Evolutionary conservation across 2,797 vertebrate genomes (phyloP).

Genomic region (Apogon hyalosoma): DNA sequence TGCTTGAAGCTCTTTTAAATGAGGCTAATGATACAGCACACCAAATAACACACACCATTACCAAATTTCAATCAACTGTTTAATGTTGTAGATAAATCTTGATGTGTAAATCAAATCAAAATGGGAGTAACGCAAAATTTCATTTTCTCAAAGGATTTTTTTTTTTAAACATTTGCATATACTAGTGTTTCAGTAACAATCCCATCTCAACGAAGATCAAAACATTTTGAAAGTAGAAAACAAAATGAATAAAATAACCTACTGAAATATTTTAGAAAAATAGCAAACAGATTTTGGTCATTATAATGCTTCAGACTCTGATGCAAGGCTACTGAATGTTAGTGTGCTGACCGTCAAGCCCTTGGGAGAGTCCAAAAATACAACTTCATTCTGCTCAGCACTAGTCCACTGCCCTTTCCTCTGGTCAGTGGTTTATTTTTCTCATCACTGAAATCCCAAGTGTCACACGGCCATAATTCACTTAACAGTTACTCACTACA

Average conservation of each 20-base stretch:
- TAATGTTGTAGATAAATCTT: conserved; percentile 96
- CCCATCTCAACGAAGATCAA: conserved; percentile 73
- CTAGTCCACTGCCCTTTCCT: conserved; percentile 51
- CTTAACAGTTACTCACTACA: conserved; percentile 63
- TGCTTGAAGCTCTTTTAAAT: conserved; percentile 75
- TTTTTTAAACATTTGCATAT: conserved; percentile 88
- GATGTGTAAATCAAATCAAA: conserved; percentile 92
- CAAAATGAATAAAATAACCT: conserved; percentile 76
- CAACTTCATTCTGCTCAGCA: conserved; percentile 43
- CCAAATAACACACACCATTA: conserved; percentile 82
- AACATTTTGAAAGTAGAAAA: conserved; percentile 71
- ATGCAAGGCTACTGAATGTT: conserved; percentile 72
- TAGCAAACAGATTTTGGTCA: conserved; percentile 86
- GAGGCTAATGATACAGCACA: conserved; percentile 72
- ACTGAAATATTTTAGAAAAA: conserved; percentile 64
- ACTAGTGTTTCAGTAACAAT: conserved; percentile 92
- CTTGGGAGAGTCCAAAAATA: conserved; percentile 46
- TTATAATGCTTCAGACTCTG: conserved; percentile 74
- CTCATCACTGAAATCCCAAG: conserved; percentile 47
- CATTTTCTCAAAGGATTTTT: conserved; percentile 68
- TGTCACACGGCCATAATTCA: conserved; percentile 53
- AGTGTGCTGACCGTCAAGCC: conserved; percentile 62
- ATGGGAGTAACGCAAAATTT: conserved; percentile 67
- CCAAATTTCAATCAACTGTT: conserved; percentile 94
- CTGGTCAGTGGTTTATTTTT: conserved; percentile 70